Base-by-base conservation (phyloP, 2,888 invertebrate species). In the Anaspis maculata region DNA sequence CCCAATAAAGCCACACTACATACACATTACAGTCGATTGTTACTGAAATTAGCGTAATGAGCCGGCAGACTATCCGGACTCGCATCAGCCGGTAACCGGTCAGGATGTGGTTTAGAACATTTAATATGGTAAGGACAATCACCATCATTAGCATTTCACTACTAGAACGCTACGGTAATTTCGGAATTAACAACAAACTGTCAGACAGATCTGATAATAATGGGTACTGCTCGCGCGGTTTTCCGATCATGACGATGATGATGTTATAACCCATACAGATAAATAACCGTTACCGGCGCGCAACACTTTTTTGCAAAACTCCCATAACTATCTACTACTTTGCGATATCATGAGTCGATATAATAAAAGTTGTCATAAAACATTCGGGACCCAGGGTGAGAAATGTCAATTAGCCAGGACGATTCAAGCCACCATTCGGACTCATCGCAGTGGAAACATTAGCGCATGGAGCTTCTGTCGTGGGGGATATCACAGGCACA, bases 1-100 rank as follows among this genome's bases (percentile, higher is more conserved):
- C 53, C 53, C 57, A 55, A 59, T 59, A 55, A 56, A 55, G 46
- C 52, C 53, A 52, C 43, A 46, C 46, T 49, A 55, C 52, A 45
- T 56, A 53, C 23, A 22, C 30, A 21, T 22, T 14, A 22, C 7
- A 30, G 24, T 24, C 24, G 30, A 30, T 30, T 30, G 30, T 30
- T 39, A 31, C 16, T 45, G 30, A 15, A 34, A 34, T 34, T 34
- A 34, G 34, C 22, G 34, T 34, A 34, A 34, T 34, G 34, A 34
- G 25, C 34, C 34, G 11, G 30, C n/a, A n/a, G n/a, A n/a, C n/a
- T n/a, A n/a, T n/a, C n/a, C n/a, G n/a, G n/a, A n/a, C n/a, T n/a
- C n/a, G n/a, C n/a, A n/a, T n/a, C n/a, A n/a, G n/a, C 16, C 34
- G 24, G 34, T 25, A 26, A 34, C 34, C 29, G 15, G 19, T 25